These are phyloP conservation scores for Porites divaricata DNA, from an alignment of 92 coral and sea anemone genomes.

Conservation along the genomic window DNA sequence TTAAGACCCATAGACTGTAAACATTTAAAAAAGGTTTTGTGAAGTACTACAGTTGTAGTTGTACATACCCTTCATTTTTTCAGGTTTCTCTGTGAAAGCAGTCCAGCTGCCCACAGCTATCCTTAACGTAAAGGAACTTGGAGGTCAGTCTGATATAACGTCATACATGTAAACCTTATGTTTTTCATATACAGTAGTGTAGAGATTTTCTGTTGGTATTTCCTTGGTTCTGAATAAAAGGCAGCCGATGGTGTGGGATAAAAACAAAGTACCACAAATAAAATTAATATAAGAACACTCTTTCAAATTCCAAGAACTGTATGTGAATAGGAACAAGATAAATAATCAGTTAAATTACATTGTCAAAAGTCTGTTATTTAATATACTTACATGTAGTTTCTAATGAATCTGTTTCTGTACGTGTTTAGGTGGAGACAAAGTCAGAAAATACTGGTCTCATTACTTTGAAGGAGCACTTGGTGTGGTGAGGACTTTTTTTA, in stretches of 20 bases:
- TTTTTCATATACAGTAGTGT: no score
- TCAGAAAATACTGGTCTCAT: constrained; percentile 94
- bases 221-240: background rate
- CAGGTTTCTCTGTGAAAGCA: constrained; percentile 97
- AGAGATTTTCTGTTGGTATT: background rate
- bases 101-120: constrained; percentile 87
- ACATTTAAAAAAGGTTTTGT: no score
- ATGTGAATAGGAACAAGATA: no score
- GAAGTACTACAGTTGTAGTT: no score
- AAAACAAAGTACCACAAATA: no score
- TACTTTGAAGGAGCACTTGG: constrained; percentile 89
- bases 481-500: constrained; percentile 64
- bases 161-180: no score
- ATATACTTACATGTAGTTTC: no score
- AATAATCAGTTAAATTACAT: no score
- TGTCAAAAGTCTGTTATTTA: background rate
- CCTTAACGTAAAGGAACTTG: constrained; percentile 95
- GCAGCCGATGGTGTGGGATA: no score
- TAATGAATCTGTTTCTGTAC: background rate
- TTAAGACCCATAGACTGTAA: no score
- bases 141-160: constrained; percentile 63
- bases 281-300: no score
- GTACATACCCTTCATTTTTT: background rate
- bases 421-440: constrained; percentile 74
- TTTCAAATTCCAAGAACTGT: no score